Conservation (phyloP, 1,140 invertebrate species). For the Lithobius niger region DNA sequence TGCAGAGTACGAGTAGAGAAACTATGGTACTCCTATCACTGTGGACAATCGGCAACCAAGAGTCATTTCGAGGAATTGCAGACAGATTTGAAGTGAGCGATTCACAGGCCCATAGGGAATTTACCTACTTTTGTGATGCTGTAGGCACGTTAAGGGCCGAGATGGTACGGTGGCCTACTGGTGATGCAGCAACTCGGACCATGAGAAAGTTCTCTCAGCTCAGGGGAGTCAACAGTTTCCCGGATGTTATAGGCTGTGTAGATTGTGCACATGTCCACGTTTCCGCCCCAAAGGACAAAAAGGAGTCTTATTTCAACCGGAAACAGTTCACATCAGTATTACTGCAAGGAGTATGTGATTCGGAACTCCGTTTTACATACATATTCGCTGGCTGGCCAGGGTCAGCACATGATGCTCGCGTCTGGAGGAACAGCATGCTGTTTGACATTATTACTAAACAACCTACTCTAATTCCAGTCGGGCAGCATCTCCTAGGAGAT, state of each 20-base stretch:
- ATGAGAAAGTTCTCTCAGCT: not conserved
- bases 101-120: not conserved
- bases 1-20: not conserved
- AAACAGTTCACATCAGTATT: slow-evolving; percentile 5
- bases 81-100: not conserved
- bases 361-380: slow-evolving; percentile 6
- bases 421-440: slow-evolving; percentile 11
- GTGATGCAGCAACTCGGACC: not conserved
- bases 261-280: not conserved
- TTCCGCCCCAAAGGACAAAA: not conserved
- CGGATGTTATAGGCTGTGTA: not conserved
- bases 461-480: slow-evolving; percentile 11
- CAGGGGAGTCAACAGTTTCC: not conserved
- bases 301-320: not conserved
- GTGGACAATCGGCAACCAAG: not conserved
- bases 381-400: slow-evolving; percentile 15
- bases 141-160: not conserved
- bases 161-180: not conserved
- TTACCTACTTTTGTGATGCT: not conserved
- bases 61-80: slow-evolving; percentile 1
- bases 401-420: slow-evolving; percentile 14
- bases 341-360: slow-evolving; percentile 14
- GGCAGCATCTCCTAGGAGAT: slow-evolving; percentile 29
- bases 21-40: not conserved
- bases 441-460: not conserved